Evolutionary conservation across 92 coral and sea anemone genomes (phyloP).

Genomic region (Heliopora coerulea): DNA sequence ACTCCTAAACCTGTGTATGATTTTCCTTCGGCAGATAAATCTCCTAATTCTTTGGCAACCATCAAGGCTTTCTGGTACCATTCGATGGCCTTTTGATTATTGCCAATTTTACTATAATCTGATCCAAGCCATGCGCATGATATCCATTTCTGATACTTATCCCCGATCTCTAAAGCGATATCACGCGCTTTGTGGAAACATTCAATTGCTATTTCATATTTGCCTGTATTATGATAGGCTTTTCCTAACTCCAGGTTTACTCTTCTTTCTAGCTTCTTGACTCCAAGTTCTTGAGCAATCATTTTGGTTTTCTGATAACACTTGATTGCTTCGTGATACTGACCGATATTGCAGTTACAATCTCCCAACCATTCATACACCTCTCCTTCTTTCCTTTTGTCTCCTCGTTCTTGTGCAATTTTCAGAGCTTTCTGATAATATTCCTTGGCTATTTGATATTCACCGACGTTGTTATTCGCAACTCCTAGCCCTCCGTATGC

Average conservation of each 20-base stretch:
- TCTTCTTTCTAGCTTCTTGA: background rate
- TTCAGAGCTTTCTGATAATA: conserved; percentile 36
- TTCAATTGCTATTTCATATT: background rate
- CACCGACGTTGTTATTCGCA: background rate
- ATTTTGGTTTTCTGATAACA: background rate
- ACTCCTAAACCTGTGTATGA: conserved; percentile 24
- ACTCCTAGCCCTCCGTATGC: background rate
- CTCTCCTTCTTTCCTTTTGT: conserved; percentile 30
- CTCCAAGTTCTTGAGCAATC: background rate
- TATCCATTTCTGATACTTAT: background rate
- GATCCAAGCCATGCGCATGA: background rate
- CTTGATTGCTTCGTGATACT: conserved; percentile 6
- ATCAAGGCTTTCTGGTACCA: conserved; percentile 12
- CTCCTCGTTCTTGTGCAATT: conserved; percentile 30
- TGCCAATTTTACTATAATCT: background rate
- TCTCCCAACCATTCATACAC: conserved; percentile 25
- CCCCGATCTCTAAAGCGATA: background rate
- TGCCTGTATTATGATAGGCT: background rate
- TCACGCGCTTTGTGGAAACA: background rate
- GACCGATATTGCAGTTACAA: background rate
- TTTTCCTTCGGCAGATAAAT: background rate
- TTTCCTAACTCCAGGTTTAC: background rate
- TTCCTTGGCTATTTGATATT: conserved; percentile 40
- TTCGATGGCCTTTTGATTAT: background rate
- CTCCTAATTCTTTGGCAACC: conserved; percentile 34